Conservation (phyloP, 2,888 invertebrate genomes). For the Hipparchia semele region DNA sequence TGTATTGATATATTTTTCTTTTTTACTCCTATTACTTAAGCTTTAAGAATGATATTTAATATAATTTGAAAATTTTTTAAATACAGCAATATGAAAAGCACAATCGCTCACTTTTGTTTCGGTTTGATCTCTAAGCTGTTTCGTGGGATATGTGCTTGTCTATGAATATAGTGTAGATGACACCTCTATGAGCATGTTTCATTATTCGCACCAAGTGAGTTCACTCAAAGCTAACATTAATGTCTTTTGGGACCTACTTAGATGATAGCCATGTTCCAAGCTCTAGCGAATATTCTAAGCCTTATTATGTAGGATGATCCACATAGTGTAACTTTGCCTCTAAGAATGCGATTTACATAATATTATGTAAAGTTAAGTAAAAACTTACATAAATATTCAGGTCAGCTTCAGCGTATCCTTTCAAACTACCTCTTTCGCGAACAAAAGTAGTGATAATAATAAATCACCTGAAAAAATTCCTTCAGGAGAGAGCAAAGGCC, state of each 20-base stretch:
- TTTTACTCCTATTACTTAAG: no score
- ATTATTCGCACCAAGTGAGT: no score
- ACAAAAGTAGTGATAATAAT: constrained; percentile 35
- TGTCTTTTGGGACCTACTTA: not conserved
- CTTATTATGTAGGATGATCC: constrained; percentile 17
- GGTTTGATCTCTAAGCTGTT: no score
- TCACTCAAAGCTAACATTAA: not conserved
- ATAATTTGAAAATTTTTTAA: no score
- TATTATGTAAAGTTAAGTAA: constrained; percentile 22
- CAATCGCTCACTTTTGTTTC: no score
- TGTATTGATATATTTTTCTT: no score
- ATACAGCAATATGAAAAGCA: no score
- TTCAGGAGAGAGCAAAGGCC: constrained; percentile 20
- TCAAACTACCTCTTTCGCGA: constrained; percentile 17
- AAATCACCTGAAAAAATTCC: constrained; percentile 35
- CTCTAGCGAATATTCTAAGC: not conserved
- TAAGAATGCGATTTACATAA: constrained; percentile 17
- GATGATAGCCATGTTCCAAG: not conserved
- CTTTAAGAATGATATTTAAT: no score
- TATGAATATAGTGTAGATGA: no score
- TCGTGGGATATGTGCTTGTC: no score
- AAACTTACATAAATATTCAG: constrained; percentile 21
- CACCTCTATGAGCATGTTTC: no score
- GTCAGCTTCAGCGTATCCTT: constrained; percentile 18
- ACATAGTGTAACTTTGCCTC: constrained; percentile 13